These are phyloP conservation scores for Tetramorium alpestre DNA, from an alignment of 1,140 invertebrate genomes.

Conservation along the genomic window DNA sequence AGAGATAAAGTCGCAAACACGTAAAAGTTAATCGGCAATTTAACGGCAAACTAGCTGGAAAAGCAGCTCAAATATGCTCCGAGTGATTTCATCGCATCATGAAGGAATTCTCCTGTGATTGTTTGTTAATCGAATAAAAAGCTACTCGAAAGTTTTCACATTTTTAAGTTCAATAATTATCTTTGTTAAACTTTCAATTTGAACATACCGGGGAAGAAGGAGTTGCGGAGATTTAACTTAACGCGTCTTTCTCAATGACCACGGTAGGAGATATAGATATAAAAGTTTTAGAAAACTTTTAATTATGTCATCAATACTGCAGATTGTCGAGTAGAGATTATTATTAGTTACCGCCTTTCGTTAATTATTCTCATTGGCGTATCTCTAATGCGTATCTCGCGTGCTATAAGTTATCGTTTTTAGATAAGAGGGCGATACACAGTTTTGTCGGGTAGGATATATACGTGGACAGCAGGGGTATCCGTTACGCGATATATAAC, in stretches of 20 bases:
- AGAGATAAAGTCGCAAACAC: constrained; percentile 17
- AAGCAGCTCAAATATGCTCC: background rate
- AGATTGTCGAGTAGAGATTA: constrained; percentile 8
- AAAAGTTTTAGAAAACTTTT: constrained; percentile 12
- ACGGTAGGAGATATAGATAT: background rate
- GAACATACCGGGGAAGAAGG: background rate
- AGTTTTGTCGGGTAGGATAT: background rate
- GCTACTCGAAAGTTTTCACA: background rate
- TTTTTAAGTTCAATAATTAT: constrained; percentile 44
- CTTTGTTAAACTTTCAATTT: constrained; percentile 25
- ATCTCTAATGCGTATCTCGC: background rate
- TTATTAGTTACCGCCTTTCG: background rate
- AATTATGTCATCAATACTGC: constrained; percentile 14
- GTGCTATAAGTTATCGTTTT: background rate
- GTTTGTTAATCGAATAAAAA: constrained; percentile 21
- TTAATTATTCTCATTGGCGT: background rate
- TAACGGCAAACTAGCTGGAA: constrained; percentile 6
- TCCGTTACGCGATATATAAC: constrained; percentile 3
- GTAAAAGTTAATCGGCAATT: constrained; percentile 44
- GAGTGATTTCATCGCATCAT: background rate
- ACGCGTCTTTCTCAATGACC: background rate
- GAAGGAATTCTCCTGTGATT: background rate
- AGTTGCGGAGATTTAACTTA: background rate
- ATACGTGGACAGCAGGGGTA: background rate
- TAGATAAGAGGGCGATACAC: background rate